These are phyloP conservation scores for Hoplostethus atlanticus DNA, from an alignment of 2,797 vertebrate species.

Conservation along the genomic window DNA sequence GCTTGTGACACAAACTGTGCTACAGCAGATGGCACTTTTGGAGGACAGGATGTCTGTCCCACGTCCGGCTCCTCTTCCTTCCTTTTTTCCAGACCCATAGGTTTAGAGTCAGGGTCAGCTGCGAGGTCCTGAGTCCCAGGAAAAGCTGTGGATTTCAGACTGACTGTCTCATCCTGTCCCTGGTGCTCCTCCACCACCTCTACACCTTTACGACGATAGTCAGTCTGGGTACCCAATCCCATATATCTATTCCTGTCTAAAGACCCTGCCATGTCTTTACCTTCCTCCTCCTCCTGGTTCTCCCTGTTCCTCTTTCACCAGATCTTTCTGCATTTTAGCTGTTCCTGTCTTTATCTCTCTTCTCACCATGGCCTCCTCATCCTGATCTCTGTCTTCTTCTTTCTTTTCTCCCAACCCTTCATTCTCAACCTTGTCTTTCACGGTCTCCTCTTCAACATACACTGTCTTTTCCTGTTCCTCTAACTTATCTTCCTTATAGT, in stretches of 20 bases:
- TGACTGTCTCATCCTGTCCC: neutral
- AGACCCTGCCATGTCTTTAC: slow-evolving; percentile 2
- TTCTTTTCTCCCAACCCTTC: slow-evolving; percentile 11
- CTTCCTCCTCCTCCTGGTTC: slow-evolving; percentile 17
- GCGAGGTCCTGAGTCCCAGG: neutral
- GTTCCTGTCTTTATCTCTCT: neutral
- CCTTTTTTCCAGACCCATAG: slow-evolving; percentile 6
- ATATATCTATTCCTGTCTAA: slow-evolving; percentile 13
- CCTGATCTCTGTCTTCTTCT: slow-evolving; percentile 8
- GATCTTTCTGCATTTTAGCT: slow-evolving; percentile 20
- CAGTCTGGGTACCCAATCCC: slow-evolving; percentile 7
- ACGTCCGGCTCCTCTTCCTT: slow-evolving; percentile 19
- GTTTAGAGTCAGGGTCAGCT: slow-evolving; percentile 4
- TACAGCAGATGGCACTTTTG: slow-evolving; percentile 61
- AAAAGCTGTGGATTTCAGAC: slow-evolving; percentile 13
- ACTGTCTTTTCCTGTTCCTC: slow-evolving; percentile 26
- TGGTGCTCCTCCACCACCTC: slow-evolving; percentile 17
- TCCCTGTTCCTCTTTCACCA: slow-evolving; percentile 14
- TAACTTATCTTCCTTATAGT: slow-evolving; percentile 31
- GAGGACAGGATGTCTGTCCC: slow-evolving; percentile 16
- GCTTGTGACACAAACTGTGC: slow-evolving; percentile 62
- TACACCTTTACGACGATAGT: neutral
- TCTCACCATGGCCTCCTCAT: slow-evolving; percentile 2
- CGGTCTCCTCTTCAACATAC: slow-evolving; percentile 5
- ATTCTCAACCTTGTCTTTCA: slow-evolving; percentile 24